phyloP scores from a whole-genome alignment of 1,140 invertebrate species.

The Bathynomus jamesi region DNA sequence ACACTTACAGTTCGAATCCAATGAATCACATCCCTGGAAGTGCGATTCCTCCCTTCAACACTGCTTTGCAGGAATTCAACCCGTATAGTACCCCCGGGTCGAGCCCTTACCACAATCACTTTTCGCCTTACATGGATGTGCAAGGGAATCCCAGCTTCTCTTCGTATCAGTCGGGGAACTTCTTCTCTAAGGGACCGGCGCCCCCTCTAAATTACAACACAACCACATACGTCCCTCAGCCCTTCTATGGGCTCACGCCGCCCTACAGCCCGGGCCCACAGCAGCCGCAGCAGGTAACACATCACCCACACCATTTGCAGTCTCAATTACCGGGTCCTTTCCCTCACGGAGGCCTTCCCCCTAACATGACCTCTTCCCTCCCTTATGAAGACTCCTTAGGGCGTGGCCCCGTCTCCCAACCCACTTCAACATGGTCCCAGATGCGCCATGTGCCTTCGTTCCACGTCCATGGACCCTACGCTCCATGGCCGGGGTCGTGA shows the following conservation, averaged over 20 bases:
- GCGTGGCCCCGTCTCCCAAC: slow-evolving; percentile 23
- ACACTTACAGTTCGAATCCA: slow-evolving; percentile 17
- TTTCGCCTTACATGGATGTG: neutral
- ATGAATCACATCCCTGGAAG: slow-evolving; percentile 8
- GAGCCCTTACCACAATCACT: slow-evolving; percentile 18
- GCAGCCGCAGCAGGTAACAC: slow-evolving; percentile 21
- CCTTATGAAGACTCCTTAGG: slow-evolving; percentile 17
- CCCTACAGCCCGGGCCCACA: slow-evolving; percentile 36
- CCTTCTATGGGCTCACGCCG: slow-evolving; percentile 32
- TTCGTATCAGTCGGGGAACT: neutral
- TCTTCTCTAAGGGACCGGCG: slow-evolving; percentile 5
- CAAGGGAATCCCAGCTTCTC: slow-evolving; percentile 1
- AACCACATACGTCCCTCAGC: slow-evolving; percentile 20
- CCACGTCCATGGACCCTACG: slow-evolving; percentile 33
- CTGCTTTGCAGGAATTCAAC: slow-evolving; percentile 21
- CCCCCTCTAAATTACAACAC: slow-evolving; percentile 16
- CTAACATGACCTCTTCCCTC: slow-evolving; percentile 18
- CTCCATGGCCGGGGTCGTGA: slow-evolving; percentile 33
- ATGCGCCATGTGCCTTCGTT: slow-evolving; percentile 29
- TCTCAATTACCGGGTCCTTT: slow-evolving; percentile 20
- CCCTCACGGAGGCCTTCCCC: slow-evolving; percentile 25
- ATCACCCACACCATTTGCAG: slow-evolving; percentile 19
- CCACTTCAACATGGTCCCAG: slow-evolving; percentile 32
- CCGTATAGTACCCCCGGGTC: slow-evolving; percentile 13
- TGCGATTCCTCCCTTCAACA: slow-evolving; percentile 18